Percentiles rank a stretch among this genome's conserved stretches.
Evolutionary conservation across 1,140 invertebrate genomes (phyloP).

Genomic region (Semibalanus balanoides): DNA sequence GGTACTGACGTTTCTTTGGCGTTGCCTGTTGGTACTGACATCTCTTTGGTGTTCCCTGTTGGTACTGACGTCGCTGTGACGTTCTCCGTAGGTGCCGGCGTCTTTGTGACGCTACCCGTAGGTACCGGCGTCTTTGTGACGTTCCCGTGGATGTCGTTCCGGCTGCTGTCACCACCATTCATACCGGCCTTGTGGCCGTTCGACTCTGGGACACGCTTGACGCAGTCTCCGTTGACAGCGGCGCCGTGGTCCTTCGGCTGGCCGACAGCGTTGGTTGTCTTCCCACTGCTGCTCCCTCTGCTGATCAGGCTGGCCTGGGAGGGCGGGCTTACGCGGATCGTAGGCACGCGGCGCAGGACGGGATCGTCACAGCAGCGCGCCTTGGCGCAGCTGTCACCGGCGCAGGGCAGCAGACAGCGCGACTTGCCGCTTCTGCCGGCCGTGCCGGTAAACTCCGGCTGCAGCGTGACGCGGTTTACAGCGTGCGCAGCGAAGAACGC

Average conservation of each 20-base stretch:
- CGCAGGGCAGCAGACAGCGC: not conserved
- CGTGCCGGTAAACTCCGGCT: conserved; percentile 16
- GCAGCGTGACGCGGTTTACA: conserved; percentile 15
- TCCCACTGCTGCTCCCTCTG: too few species aligned
- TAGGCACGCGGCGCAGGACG: not conserved
- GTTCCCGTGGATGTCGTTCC: too few species aligned
- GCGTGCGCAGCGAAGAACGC: conserved; percentile 39
- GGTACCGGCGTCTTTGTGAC: too few species aligned
- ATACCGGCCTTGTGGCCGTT: too few species aligned
- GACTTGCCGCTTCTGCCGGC: not conserved
- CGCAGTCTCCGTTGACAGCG: not conserved
- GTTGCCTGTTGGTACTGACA: too few species aligned
- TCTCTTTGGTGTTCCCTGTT: too few species aligned
- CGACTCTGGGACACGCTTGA: not conserved
- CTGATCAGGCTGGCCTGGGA: not conserved
- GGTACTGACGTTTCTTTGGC: too few species aligned
- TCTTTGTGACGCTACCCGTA: too few species aligned
- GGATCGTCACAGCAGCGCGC: not conserved
- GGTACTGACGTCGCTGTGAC: too few species aligned
- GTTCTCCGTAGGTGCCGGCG: too few species aligned
- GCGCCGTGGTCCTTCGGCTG: not conserved
- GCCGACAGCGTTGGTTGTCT: not conserved
- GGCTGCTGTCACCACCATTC: too few species aligned
- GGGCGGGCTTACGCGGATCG: not conserved
- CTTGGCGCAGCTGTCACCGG: not conserved